A percentile compares a stretch with the other conserved stretches of the same genome.
Conservation (phyloP, 2,797 vertebrate species). For the Artibeus lituratus region DNA sequence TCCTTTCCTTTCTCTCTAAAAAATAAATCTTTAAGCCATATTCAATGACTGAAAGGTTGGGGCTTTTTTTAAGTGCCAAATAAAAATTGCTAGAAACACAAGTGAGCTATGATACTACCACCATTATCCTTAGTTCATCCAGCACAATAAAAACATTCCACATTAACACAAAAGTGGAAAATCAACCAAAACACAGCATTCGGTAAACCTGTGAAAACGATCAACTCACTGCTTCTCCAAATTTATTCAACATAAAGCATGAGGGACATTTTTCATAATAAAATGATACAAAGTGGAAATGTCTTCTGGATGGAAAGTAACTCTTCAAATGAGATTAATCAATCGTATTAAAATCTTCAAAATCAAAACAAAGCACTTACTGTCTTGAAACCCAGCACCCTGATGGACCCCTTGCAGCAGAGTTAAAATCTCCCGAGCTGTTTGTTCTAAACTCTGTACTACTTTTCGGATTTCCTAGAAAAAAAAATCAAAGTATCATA, state of each 20-base stretch:
- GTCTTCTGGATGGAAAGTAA: neutral
- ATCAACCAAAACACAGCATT: constrained; percentile 7
- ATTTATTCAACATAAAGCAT: constrained; percentile 24
- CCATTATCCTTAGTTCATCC: neutral
- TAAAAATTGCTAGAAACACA: neutral
- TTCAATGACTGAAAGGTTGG: neutral
- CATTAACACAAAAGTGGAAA: neutral
- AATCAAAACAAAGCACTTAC: constrained; percentile 83
- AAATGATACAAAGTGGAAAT: neutral
- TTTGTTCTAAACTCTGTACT: constrained; percentile 95
- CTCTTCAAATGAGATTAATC: neutral
- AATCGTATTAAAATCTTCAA: neutral
- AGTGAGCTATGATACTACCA: neutral
- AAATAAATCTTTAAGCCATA: neutral
- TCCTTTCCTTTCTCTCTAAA: neutral
- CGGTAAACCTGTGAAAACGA: neutral
- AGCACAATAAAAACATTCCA: neutral
- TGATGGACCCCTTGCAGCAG: constrained; percentile 97
- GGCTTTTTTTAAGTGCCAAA: neutral
- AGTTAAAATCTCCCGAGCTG: constrained; percentile 94
- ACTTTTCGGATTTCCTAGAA: constrained; percentile 95
- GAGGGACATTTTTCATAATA: neutral
- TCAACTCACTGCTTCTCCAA: neutral
- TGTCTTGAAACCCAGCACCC: constrained; percentile 93
- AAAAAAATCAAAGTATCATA: constrained; percentile 45